Evolutionary conservation across 1,140 invertebrate genomes (phyloP), one percentile per base, ranked within the genome.

Genomic region (Oreohelix idahoensis): DNA sequence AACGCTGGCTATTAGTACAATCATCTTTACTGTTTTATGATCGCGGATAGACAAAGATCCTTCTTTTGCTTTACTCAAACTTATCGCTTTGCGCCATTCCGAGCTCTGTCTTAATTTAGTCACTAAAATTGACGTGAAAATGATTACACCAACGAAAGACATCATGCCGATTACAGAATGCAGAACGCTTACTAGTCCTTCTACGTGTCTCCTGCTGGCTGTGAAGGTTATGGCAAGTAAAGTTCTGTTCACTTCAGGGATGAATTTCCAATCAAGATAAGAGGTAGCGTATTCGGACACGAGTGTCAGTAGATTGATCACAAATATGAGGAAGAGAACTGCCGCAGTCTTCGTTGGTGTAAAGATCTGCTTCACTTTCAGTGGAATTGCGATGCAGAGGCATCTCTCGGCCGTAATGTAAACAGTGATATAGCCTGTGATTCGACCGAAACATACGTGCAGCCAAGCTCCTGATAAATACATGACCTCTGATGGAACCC

Each of bases 361-460:
- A n/a, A 73, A 39, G 36, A 73, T 73, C 20, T 73, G 36, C n/a
- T 73, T 73, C 2, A 73, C 71, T 73, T 73, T 73, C 39, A 73
- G 29, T 5, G 71, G 71, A 4, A 73, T 73, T 39, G 71, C 71
- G 1, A 73, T 73, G 71, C 10, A 73, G 13, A 73, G 71, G 20
- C 38, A 73, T 42, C 71, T 20, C 20, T 73, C 71, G 0, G n/a
- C 71, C 13, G 71, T 73, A 26, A 73, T 45, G 42, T 42, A 73
- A 1, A 45, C 71, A 39, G 71, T 73, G 1, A 73, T 45, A 26
- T 29, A 73, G 20, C 71, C 26, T 23, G 71, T 73, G 23, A 73
- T 73, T 4, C 71, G 36, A 0, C 36, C 36, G 38, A 73, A 73
- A 26, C 36, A 42, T 10, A 73, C 71, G 20, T 73, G 71, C 15